These are phyloP conservation scores for Dromas ardeola DNA, from an alignment of 2,113 vertebrate species.

Conservation along the genomic window DNA sequence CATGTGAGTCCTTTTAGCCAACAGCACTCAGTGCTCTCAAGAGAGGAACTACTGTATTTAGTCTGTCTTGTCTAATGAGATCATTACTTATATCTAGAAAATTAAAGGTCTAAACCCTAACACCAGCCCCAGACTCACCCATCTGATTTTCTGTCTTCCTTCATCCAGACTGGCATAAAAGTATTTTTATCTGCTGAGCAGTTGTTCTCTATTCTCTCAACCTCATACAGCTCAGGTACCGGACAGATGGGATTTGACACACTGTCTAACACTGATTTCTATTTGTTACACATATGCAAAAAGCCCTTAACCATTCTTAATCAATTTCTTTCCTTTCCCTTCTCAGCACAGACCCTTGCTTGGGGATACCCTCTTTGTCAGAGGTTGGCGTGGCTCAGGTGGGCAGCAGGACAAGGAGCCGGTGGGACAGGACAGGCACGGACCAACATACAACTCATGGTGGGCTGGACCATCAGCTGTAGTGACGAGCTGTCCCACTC, in stretches of 20 bases:
- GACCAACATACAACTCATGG: not conserved
- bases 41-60: rapidly evolving
- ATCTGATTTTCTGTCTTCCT: not conserved
- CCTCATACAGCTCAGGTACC: rapidly evolving
- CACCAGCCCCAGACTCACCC: not conserved
- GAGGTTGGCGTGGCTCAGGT: not conserved
- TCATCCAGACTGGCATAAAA: not conserved
- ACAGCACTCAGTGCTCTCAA: not conserved
- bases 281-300: not conserved
- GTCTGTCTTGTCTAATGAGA: not conserved
- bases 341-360: not conserved
- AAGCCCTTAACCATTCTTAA: not conserved
- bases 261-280: not conserved
- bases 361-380: no score
- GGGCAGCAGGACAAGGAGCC: not conserved
- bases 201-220: not conserved
- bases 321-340: not conserved
- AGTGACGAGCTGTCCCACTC: rapidly evolving
- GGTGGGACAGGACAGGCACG: no score
- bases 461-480: not conserved
- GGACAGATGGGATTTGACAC: not conserved
- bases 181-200: not conserved
- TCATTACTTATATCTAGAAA: not conserved
- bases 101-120: not conserved
- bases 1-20: rapidly evolving